phyloP scores from a whole-genome alignment of 2,113 vertebrate genomes.

The Coregonus clupeaformis region DNA sequence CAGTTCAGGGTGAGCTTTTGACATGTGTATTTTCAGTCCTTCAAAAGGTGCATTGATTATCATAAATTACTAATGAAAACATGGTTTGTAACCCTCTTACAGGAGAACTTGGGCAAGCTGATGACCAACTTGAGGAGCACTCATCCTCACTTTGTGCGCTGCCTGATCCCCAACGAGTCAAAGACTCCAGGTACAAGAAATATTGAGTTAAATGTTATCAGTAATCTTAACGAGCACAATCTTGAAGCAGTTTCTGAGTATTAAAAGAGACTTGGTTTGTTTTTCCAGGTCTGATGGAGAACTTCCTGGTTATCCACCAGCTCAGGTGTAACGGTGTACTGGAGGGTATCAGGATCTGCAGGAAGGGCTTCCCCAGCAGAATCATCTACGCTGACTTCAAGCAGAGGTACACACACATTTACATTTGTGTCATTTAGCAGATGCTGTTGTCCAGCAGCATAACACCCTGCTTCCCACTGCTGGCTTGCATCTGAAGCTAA shows the following conservation, averaged over 20 bases:
- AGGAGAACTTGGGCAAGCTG: slow-evolving; percentile 84
- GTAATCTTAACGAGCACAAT: not conserved
- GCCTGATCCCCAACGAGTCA: slow-evolving; percentile 84
- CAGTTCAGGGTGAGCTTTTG: slow-evolving; percentile 72
- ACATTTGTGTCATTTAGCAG: not conserved
- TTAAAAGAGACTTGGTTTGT: not conserved
- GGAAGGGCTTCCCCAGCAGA: slow-evolving; percentile 85
- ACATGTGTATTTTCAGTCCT: not conserved
- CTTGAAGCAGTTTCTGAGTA: not conserved
- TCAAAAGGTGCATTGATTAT: not conserved
- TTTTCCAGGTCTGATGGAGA: slow-evolving; percentile 76
- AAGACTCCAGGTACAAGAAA: slow-evolving; percentile 76
- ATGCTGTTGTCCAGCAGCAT: too few relatives aligned
- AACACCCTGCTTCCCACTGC: too few relatives aligned
- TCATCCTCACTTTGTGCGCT: slow-evolving; percentile 83
- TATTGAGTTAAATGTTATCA: not conserved
- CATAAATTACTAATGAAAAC: not conserved
- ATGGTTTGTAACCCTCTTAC: slow-evolving; percentile 14
- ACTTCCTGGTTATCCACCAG: slow-evolving; percentile 79
- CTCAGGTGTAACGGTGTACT: slow-evolving; percentile 79
- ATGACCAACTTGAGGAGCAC: slow-evolving; percentile 81
- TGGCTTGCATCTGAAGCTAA: too few relatives aligned
- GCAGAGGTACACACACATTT: slow-evolving; percentile 65
- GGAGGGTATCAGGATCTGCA: slow-evolving; percentile 83
- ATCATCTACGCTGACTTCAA: slow-evolving; percentile 83